Conservation (phyloP, 1,140 invertebrate genomes). For the Aphaenogaster ashmeadi region DNA sequence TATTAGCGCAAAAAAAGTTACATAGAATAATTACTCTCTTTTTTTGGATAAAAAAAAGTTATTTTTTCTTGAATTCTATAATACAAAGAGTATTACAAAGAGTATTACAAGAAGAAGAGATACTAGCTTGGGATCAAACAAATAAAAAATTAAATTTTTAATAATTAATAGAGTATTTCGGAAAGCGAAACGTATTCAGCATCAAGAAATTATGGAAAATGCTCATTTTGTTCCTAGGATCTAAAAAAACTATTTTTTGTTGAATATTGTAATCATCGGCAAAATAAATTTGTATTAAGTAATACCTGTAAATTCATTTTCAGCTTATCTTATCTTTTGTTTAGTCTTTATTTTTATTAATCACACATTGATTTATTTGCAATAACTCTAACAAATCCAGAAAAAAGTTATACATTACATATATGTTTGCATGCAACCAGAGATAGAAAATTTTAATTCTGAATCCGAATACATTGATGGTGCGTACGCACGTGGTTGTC, state of each 20-base stretch:
- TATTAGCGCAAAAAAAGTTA: too few species aligned
- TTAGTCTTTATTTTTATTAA: background rate
- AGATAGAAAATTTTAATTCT: background rate
- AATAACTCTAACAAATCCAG: background rate
- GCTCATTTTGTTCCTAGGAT: background rate
- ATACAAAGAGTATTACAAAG: too few species aligned
- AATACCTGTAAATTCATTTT: background rate
- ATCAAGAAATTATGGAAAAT: background rate
- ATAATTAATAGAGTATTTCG: background rate
- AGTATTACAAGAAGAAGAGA: too few species aligned
- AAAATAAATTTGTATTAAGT: background rate
- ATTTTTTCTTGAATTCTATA: too few species aligned
- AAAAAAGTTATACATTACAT: background rate
- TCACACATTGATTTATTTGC: background rate
- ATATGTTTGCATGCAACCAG: background rate
- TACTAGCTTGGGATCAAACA: too few species aligned
- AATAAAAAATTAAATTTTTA: background rate
- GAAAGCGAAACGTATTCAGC: background rate
- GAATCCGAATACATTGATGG: background rate
- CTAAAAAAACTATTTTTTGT: background rate
- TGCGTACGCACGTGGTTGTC: conserved; percentile 47
- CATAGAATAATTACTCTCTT: too few species aligned
- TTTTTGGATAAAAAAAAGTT: too few species aligned
- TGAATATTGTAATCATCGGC: background rate
- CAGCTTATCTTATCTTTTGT: background rate